These are phyloP conservation scores for Drosophila santomea DNA, from an alignment of 1,140 invertebrate genomes.

Conservation along the genomic window DNA sequence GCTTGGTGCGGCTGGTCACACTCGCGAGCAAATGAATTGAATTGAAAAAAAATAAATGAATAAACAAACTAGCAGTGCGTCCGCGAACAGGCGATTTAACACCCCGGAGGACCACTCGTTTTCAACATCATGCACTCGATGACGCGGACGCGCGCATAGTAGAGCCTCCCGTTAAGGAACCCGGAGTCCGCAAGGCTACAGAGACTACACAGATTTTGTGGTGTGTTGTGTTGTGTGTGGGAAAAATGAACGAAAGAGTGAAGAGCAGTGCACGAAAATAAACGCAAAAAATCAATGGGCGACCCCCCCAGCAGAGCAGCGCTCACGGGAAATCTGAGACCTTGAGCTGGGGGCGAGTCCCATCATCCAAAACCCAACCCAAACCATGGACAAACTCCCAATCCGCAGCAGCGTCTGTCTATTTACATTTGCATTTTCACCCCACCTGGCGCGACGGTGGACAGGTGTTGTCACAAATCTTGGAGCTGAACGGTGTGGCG, in stretches of 20 bases:
- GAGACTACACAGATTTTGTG: conserved; percentile 30
- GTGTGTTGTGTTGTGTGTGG: conserved; percentile 36
- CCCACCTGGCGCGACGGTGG: conserved; percentile 62
- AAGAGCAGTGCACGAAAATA: conserved; percentile 61
- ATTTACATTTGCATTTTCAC: conserved; percentile 43
- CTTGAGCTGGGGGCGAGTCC: conserved; percentile 7
- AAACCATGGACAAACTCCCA: not conserved
- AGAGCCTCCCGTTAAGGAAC: conserved; percentile 7
- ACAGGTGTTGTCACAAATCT: conserved; percentile 66
- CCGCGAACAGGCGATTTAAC: conserved; percentile 22
- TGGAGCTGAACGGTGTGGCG: not conserved
- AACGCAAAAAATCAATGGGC: conserved; percentile 71
- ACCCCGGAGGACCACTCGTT: conserved; percentile 15
- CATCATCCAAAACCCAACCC: not conserved
- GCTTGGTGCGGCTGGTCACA: too few relatives aligned
- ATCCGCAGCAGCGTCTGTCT: conserved; percentile 20
- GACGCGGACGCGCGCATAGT: conserved; percentile 24
- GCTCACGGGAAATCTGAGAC: conserved; percentile 1
- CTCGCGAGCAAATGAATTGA: not conserved
- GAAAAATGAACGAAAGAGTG: conserved; percentile 12
- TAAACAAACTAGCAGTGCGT: conserved; percentile 36
- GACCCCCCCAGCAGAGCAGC: conserved; percentile 4
- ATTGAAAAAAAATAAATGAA: conserved; percentile 9
- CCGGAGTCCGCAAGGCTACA: conserved; percentile 4
- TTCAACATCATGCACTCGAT: conserved; percentile 13